Evolutionary conservation across 1,140 invertebrate species (phyloP).

Genomic region (Cyclargus thomasi): DNA sequence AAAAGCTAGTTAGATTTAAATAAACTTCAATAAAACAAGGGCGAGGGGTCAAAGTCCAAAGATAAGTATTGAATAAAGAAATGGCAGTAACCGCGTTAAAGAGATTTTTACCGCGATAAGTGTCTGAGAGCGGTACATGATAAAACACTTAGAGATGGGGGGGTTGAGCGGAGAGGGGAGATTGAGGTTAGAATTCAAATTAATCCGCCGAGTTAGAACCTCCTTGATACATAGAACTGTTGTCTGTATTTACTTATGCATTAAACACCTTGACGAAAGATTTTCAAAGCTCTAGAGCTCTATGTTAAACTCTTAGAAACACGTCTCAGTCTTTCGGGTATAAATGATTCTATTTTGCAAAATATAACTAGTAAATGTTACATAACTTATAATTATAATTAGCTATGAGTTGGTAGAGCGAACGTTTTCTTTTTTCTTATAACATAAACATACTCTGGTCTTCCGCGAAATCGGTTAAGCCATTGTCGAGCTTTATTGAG

Average conservation of each 20-base stretch:
- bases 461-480: too few species aligned
- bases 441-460: too few species aligned
- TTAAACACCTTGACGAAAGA: neutral
- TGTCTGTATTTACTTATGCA: neutral
- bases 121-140: slow-evolving; percentile 28
- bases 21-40: neutral
- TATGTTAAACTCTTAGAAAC: too few species aligned
- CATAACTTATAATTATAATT: too few species aligned
- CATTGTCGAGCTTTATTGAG: too few species aligned
- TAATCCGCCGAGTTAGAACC: slow-evolving; percentile 25
- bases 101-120: slow-evolving; percentile 24
- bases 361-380: too few species aligned
- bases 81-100: neutral
- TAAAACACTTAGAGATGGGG: slow-evolving; percentile 32
- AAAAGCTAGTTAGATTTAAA: too few species aligned
- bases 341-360: too few species aligned
- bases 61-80: slow-evolving; percentile 10
- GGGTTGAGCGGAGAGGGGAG: slow-evolving; percentile 17
- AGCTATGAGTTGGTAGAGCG: too few species aligned
- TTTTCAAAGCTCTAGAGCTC: neutral
- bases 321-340: too few species aligned
- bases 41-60: neutral
- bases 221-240: neutral
- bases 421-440: too few species aligned
- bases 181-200: slow-evolving; percentile 32